Evolutionary conservation across 2,888 invertebrate genomes (phyloP), one percentile per base, ranked within the genome.

Genomic region (Thereva unica): DNA sequence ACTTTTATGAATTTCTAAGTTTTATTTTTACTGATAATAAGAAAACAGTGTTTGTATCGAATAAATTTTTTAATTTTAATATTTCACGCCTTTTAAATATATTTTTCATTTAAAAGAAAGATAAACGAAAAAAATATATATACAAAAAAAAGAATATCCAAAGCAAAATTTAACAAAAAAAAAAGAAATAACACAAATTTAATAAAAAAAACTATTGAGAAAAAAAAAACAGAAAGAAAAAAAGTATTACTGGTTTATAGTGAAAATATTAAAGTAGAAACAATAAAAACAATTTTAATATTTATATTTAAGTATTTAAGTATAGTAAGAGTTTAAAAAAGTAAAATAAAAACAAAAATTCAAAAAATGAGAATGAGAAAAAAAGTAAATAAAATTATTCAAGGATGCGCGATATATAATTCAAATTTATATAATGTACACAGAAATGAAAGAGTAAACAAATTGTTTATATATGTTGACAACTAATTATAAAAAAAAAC

Each of bases 381-480:
- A 23, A 23, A 23, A 23, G 23, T 23, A 23, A 23, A 23, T 23
- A 23, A 23, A 23, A 23, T 23, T 23, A 23, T 23, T 23, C 23
- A 23, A 23, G 23, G 23, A 23, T 23, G 59, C 45, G 59, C 59
- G 59, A 37, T 49, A 59, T 38, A 59, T 23, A 23, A 23, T 23
- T 23, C 23, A 59, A 38, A 47, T 59, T 59, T 59, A 59, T 59
- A 52, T 37, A 10, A 47, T 59, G 47, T 59, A 49, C 59, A 59
- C 47, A 45, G 59, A 45, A 49, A 8, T 41, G 52, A 52, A 42
- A 35, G 44, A 65, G 47, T 49, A 67, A 45, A 5, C 12, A 59
- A 61, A 67, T 56, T 66, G 56, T 67, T 67, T 67, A 68, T 68
- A 65, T 68, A 68, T 68, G 68, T 68, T 68, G 68, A 68, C 47